These are phyloP conservation scores for Tupaia tana DNA, from an alignment of 2,113 vertebrate genomes.

Conservation along the genomic window DNA sequence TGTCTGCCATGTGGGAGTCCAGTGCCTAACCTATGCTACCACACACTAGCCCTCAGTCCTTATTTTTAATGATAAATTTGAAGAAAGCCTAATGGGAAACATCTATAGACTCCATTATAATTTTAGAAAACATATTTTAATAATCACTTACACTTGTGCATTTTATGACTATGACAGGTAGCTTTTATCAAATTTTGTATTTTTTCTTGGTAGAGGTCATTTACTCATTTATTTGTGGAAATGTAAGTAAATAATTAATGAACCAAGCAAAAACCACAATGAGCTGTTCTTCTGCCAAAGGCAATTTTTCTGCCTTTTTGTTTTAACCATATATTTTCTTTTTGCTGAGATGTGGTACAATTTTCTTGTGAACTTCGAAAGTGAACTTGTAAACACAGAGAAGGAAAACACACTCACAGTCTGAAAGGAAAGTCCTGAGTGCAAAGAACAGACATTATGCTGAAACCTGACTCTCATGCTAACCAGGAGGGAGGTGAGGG, in stretches of 20 bases:
- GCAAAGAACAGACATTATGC: background rate
- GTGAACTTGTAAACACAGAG: constrained; percentile 3
- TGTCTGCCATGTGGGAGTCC: no score
- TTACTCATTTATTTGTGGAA: background rate
- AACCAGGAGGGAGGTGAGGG: background rate
- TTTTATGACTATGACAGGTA: background rate
- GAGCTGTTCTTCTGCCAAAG: background rate
- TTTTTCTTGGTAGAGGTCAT: background rate
- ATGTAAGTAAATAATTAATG: background rate
- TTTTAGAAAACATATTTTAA: background rate
- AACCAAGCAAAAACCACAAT: background rate
- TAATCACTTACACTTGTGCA: background rate
- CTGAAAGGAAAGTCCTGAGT: background rate
- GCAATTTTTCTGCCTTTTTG: background rate
- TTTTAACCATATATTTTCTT: constrained; percentile 39
- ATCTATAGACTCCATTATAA: background rate
- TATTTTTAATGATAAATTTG: background rate
- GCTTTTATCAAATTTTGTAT: background rate
- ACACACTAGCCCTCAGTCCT: no score
- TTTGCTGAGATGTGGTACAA: background rate
- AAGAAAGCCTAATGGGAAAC: background rate
- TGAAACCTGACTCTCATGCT: constrained; percentile 10
- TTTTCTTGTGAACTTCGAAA: background rate
- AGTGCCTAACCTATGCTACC: no score
- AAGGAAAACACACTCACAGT: background rate